phyloP scores from a whole-genome alignment of 2,888 invertebrate genomes.

The Melieria omissa region DNA sequence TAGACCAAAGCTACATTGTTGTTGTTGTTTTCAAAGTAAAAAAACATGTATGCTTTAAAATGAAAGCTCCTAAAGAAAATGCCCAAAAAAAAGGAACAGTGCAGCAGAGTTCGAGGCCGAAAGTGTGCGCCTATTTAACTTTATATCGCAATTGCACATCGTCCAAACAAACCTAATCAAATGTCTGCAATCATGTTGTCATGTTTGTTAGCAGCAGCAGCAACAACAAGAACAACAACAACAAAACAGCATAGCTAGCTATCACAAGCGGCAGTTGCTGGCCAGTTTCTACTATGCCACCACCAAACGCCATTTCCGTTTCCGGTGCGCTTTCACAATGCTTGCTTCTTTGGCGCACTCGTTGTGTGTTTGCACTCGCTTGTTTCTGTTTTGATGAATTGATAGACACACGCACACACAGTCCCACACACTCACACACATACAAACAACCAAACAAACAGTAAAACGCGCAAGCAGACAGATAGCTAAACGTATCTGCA shows the following conservation, averaged over 20 bases:
- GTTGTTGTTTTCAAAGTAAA: no score
- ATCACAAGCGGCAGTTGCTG: constrained; percentile 10
- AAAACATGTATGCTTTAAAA: no score
- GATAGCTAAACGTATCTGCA: no score
- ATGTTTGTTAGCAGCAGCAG: constrained; percentile 28
- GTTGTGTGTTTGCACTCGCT: background rate
- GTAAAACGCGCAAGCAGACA: no score
- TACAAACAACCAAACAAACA: constrained; percentile 1
- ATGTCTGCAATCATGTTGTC: constrained; percentile 55
- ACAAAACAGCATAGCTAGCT: no score
- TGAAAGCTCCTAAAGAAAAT: no score
- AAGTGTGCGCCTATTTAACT: constrained; percentile 50
- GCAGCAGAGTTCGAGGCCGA: background rate
- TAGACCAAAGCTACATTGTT: background rate
- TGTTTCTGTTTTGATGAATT: constrained; percentile 43
- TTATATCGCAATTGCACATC: constrained; percentile 63
- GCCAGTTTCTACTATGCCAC: background rate
- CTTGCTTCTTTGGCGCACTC: no score
- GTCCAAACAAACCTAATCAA: constrained; percentile 60
- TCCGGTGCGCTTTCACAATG: constrained; percentile 30
- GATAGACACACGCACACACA: constrained; percentile 6
- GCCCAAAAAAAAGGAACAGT: background rate
- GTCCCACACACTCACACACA: background rate
- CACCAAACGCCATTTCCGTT: constrained; percentile 44
- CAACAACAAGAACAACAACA: no score